These are phyloP conservation scores for Porites lutea DNA, from an alignment of 64 coral and sea anemone species.

Conservation along the genomic window DNA sequence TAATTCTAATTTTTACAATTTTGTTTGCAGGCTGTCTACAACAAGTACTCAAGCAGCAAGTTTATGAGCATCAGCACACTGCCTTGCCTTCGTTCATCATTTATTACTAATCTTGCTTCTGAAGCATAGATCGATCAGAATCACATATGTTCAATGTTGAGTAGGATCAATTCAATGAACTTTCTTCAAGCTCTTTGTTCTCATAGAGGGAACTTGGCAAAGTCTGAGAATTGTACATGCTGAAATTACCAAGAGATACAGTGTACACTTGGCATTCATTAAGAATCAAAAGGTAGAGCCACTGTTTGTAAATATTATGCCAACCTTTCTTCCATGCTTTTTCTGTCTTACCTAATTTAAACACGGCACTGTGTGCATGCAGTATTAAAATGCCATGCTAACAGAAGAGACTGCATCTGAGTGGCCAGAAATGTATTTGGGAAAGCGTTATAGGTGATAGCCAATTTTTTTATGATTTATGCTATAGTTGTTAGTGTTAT, in stretches of 20 bases:
- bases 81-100: constrained; percentile 26
- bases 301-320: background rate
- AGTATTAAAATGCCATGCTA: too few relatives aligned
- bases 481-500: background rate
- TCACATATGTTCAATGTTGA: background rate
- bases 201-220: too few relatives aligned
- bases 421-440: background rate
- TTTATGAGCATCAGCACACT: constrained; percentile 72
- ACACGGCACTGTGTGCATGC: background rate
- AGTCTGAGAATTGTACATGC: too few relatives aligned
- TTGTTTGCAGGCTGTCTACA: constrained; percentile 68
- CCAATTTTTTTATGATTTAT: constrained; percentile 16
- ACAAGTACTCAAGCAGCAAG: constrained; percentile 81
- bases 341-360: background rate
- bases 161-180: too few relatives aligned
- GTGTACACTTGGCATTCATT: too few relatives aligned
- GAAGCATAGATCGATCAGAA: background rate
- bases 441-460: background rate
- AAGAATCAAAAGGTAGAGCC: too few relatives aligned
- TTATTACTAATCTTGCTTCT: constrained; percentile 26
- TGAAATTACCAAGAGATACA: too few relatives aligned
- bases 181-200: too few relatives aligned
- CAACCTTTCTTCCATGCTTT: background rate
- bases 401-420: too few relatives aligned
- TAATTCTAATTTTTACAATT: background rate